phyloP scores from a whole-genome alignment of 2,113 vertebrate genomes.

The Phrynocephalus versicolor region DNA sequence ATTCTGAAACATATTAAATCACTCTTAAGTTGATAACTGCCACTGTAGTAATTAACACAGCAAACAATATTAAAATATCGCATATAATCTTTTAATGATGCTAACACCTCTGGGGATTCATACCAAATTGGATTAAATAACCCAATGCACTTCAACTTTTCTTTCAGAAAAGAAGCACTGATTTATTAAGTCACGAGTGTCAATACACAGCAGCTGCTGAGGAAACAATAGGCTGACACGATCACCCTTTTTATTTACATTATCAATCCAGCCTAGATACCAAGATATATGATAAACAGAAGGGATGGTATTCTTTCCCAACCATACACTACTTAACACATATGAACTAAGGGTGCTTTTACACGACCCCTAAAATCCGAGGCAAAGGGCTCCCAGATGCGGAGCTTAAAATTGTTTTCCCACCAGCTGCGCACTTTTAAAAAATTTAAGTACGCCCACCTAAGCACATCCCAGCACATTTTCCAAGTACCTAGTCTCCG shows the following conservation, averaged over 20 bases:
- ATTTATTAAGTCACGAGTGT: conserved; percentile 11
- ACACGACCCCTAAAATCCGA: no score
- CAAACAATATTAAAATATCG: conserved; percentile 14
- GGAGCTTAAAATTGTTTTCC: no score
- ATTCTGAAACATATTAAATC: conserved; percentile 44
- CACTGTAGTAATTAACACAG: conserved; percentile 45
- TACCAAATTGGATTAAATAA: conserved; percentile 43
- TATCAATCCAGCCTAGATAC: not conserved
- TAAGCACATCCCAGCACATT: no score
- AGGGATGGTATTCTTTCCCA: not conserved
- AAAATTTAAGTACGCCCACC: no score
- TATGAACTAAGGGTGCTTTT: no score
- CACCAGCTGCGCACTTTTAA: no score
- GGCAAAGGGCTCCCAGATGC: no score
- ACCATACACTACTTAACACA: no score
- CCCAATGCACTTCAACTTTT: conserved; percentile 5
- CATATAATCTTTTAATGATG: conserved; percentile 17
- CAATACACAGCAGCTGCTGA: not conserved
- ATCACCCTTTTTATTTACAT: not conserved
- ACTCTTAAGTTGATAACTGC: conserved; percentile 31
- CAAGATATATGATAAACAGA: not conserved
- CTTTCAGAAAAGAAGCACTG: conserved; percentile 9
- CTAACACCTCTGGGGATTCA: conserved; percentile 30
- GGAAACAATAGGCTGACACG: not conserved
- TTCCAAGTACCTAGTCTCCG: no score